Evolutionary conservation across 2,113 vertebrate species (phyloP), one percentile per base, ranked within the genome.

Genomic region (Raja brachyura): DNA sequence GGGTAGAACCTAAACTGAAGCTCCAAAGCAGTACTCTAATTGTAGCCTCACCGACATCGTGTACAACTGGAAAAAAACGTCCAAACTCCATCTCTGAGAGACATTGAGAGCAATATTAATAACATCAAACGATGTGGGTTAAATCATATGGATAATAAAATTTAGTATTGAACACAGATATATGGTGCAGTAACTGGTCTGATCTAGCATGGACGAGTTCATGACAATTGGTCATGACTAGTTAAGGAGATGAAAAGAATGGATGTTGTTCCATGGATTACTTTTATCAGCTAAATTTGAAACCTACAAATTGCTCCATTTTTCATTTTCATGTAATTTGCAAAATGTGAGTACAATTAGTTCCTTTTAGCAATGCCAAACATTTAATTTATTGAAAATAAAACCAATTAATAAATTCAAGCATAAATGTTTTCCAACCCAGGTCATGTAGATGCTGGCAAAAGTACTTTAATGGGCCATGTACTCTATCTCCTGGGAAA

Each of bases 391-490:
- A 28, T 70, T 92, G 25, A 25, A 70, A 92, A 31, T 48, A 48
- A 90, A 90, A 70, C 5, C 39, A n/a, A 5, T 39, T 22, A 39
- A 90, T 68, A 68, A 73, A 73, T 74, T 10, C 25, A 48, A 92
- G 9, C 16, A 48, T 54, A 92, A 74, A 54, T 73, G 28, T 88
- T 92, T 79, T 5, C 5, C 31, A 95, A 79, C 83, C 20, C 95
- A 99, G 99, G 99, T 93, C 99, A 99, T 70, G 99, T 99, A 94
- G 99, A 99, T 95, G 99, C 99, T 59, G 99, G 99, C 93, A 99
- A 99, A 96, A 99, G 98, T 96, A 99, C 99, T 76, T 96, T 99
- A 94, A 99, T 99, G 99, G 99, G 99, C 93, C 99, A 99, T 95
- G 95, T 99, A 93, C 97, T 99, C 59, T 99, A 98, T 94, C 97